Base-by-base conservation (phyloP, 1,140 invertebrate genomes). In the Anagrus nilaparvatae region DNA sequence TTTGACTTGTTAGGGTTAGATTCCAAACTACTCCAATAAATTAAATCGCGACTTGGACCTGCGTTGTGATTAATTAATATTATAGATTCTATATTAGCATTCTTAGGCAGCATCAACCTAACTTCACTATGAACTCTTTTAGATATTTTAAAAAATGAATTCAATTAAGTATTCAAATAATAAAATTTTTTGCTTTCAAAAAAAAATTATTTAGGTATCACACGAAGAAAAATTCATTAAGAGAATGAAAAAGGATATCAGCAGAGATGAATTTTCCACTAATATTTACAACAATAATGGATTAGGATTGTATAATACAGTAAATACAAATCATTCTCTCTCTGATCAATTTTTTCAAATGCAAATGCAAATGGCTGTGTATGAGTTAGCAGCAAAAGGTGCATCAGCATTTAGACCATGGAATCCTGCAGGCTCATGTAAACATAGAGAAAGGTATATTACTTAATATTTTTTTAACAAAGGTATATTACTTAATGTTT, bases 401-500 rank as follows among this genome's bases (percentile, higher is more conserved):
- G 59, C 64, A 23, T 66, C 65, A 9, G 65, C 67, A 28, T 69
- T 67, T 50, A 61, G 65, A 48, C 60, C 65, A 39, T 69, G 65
- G 67, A 63, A 53, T 46, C 43, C 60, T 16, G 41, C 55, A 5
- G 47, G 44, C 28, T 54, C 61, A 23, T 67, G 64, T 57, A 67
- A 67, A 58, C 63, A 62, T 48, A 63, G 63, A 47, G 65, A 67
- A 50, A 62, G 59, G 67, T 69, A 48, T 52, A 31, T 14, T 30
- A 5, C 13, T 13, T n/a, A n/a, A n/a, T n/a, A n/a, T 31, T 31
- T 31, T 8, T 31, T 31, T 14, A 10, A 8, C 8, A 6, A 34
- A 17, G 7, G 7, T 34, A 7, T 18, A 14, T 34, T 5, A 4
- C 17, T 10, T 13, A 20, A 7, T 34, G 8, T n/a, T 8, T 34